Conservation (phyloP, 2,888 invertebrate genomes). For the Sesia apiformis region DNA sequence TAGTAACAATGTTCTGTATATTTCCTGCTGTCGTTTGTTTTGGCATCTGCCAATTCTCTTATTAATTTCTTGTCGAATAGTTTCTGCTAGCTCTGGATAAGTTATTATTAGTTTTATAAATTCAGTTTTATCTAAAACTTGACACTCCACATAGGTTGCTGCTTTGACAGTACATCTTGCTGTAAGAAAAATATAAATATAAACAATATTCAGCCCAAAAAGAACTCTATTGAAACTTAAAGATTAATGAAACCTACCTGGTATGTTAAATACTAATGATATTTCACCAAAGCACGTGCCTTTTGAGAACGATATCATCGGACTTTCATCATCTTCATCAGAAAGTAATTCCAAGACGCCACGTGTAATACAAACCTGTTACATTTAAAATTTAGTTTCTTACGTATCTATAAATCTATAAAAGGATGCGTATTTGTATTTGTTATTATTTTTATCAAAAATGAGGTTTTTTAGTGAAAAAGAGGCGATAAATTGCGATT, state of each 20-base stretch:
- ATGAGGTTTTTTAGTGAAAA: too few species aligned
- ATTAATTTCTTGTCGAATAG: constrained; percentile 42
- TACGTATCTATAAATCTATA: too few species aligned
- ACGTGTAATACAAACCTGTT: constrained; percentile 63
- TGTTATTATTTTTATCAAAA: neutral
- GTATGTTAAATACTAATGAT: constrained; percentile 61
- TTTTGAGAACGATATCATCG: constrained; percentile 67
- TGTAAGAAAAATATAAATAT: constrained; percentile 17
- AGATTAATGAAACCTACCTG: constrained; percentile 27
- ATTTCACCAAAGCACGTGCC: constrained; percentile 72
- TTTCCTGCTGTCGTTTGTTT: constrained; percentile 25
- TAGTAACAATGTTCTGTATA: constrained; percentile 29
- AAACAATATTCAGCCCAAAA: neutral
- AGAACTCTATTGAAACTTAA: neutral
- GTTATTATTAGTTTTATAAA: constrained; percentile 63
- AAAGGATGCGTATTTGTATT: neutral
- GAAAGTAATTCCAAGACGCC: constrained; percentile 66
- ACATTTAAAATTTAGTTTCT: neutral
- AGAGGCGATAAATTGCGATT: too few species aligned
- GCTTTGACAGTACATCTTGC: constrained; percentile 70
- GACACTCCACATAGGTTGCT: constrained; percentile 68
- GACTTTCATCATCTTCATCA: constrained; percentile 69
- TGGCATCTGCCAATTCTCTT: constrained; percentile 38
- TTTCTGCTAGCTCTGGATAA: constrained; percentile 53
- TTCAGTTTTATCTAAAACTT: constrained; percentile 63